Evolutionary conservation across 2,797 vertebrate genomes (phyloP).

Genomic region (Schizothorax lantsangensis): DNA sequence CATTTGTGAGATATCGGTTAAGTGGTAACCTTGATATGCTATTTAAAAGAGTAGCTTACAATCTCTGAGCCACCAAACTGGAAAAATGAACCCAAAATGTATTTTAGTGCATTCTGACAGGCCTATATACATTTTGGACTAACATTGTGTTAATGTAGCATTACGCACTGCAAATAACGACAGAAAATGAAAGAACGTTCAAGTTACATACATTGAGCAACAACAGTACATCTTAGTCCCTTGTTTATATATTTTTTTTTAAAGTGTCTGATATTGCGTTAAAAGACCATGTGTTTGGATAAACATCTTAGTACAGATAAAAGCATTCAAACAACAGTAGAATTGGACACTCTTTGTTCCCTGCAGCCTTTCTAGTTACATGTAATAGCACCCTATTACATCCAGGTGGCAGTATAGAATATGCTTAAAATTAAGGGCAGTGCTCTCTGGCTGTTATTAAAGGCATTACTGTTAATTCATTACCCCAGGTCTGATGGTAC

Average conservation of each 20-base stretch:
- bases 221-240: constrained; percentile 56
- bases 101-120: constrained; percentile 79
- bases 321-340: constrained; percentile 42
- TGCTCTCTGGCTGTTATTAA: constrained; percentile 39
- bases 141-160: constrained; percentile 67
- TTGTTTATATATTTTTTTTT: constrained; percentile 53
- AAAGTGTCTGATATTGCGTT: constrained; percentile 63
- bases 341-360: constrained; percentile 15
- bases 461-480: constrained; percentile 45
- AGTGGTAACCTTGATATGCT: constrained; percentile 66
- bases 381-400: constrained; percentile 43
- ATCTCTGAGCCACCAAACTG: constrained; percentile 51
- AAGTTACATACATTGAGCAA: constrained; percentile 52
- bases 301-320: constrained; percentile 53
- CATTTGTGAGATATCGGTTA: constrained; percentile 65
- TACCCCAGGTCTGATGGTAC: constrained; percentile 25
- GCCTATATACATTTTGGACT: constrained; percentile 70
- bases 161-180: constrained; percentile 67
- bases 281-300: constrained; percentile 39
- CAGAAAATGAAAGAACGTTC: constrained; percentile 54
- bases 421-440: constrained; percentile 28
- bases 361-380: constrained; percentile 8
- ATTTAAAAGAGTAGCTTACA: constrained; percentile 54
- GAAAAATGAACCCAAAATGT: constrained; percentile 60
- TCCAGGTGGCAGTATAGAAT: constrained; percentile 58